Base-by-base conservation (phyloP, 2,888 invertebrate genomes). In the Metellina segmentata region DNA sequence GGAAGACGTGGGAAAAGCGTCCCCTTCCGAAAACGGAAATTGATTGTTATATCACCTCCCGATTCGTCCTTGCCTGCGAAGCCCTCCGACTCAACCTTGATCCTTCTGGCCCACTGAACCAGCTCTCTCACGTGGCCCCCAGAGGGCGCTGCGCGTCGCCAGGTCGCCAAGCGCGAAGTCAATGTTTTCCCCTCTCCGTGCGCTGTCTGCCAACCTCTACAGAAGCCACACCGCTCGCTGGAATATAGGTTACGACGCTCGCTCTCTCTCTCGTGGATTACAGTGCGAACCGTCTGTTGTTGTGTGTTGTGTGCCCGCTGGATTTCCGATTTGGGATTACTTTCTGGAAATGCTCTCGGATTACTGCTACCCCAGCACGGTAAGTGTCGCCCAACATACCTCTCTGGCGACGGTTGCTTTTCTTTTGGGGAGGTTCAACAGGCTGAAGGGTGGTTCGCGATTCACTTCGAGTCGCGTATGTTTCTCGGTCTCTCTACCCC, bases 81-180 rank as follows among this genome's bases (percentile, higher is more conserved):
- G 49, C 61, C 81, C 81, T 70, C 72, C 20, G 70, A 53, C 20
- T 9, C 81, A 88, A 85, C 89, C 89, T 89, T 89, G 89, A 89
- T 89, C 83, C 89, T 89, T 83, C 70, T 89, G 89, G 53, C 89
- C 89, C 89, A 89, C 89, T 89, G 85, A 89, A 83, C 87, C 72
- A 49, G 61, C 75, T 83, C 34, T 51, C 81, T 81, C 81, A 81
- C 81, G 81, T 83, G 78, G 71, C 71, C 78, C 19, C 34, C 16
- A 78, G 89, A 72, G 71, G 89, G 89, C 89, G 89, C 89, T 69
- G 52, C 69, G 85, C 71, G 72, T 72, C 89, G 89, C 70, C 53
- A 49, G 70, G 48, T 48, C 48, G 87, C 87, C 79, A 87, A 9
- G 9, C 34, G 20, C 78, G 34, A 34, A 2, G 34, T 16, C 13